Evolutionary conservation across 2,113 vertebrate species (phyloP).

Genomic region (Heptranchias perlo): DNA sequence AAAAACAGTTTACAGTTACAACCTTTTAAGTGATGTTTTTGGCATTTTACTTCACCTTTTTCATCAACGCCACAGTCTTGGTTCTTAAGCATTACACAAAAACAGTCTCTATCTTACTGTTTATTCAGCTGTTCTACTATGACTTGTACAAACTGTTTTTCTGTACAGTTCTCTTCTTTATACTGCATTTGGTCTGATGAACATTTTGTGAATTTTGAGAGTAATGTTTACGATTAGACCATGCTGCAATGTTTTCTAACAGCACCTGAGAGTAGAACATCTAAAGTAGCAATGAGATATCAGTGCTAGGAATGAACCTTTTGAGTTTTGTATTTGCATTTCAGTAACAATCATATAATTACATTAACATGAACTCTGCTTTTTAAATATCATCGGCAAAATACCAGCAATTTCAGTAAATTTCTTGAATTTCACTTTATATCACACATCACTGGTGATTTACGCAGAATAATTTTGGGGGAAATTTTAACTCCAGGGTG

Average conservation of each 20-base stretch:
- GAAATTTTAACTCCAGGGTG: neutral
- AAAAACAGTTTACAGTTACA: too few species aligned
- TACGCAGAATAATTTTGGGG: neutral
- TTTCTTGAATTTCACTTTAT: neutral
- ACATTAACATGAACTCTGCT: neutral
- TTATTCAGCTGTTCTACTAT: conserved; percentile 28
- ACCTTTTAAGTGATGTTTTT: conserved; percentile 21
- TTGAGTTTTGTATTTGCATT: neutral
- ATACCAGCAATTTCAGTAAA: neutral
- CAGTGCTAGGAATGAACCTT: neutral
- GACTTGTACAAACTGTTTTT: conserved; percentile 30
- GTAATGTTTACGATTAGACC: neutral
- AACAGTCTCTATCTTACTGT: conserved; percentile 31
- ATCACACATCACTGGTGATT: neutral
- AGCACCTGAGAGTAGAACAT: neutral
- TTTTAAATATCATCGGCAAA: neutral
- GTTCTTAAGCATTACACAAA: neutral
- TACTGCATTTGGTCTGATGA: neutral
- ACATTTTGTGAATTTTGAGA: conserved; percentile 1
- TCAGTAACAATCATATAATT: neutral
- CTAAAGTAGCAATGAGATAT: neutral
- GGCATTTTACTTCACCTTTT: conserved; percentile 23
- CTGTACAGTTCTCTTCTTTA: conserved; percentile 30
- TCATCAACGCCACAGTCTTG: conserved; percentile 18
- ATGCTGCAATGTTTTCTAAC: neutral